Evolutionary conservation across 2,113 vertebrate species (phyloP).

Genomic region (Phalacrocorax carbo): DNA sequence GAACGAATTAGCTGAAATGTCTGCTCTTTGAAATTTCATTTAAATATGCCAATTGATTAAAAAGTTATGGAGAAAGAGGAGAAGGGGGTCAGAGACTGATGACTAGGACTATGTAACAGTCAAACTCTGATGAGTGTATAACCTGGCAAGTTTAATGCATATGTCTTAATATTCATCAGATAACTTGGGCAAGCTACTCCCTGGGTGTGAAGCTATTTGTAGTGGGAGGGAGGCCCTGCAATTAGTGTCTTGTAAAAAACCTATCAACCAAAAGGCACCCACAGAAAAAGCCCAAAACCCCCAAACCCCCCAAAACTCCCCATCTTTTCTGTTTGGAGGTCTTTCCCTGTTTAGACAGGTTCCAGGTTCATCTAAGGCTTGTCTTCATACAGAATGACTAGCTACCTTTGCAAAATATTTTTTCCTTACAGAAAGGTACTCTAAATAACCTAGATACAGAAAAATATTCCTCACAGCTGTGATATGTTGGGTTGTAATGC

Average conservation of each 20-base stretch:
- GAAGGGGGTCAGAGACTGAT: neutral
- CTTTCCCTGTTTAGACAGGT: neutral
- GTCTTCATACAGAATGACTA: neutral
- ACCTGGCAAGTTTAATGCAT: neutral
- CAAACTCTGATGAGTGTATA: neutral
- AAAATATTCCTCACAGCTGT: neutral
- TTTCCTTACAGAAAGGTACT: neutral
- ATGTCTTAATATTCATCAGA: neutral
- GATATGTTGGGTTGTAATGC: neutral
- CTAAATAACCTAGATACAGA: neutral
- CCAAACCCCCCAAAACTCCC: neutral
- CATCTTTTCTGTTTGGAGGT: neutral
- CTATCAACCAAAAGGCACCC: neutral
- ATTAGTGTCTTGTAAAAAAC: neutral
- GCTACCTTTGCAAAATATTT: neutral
- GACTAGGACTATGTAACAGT: neutral
- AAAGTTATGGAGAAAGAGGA: neutral
- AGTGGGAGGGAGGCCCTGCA: neutral
- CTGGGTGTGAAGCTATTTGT: neutral
- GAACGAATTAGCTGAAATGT: neutral
- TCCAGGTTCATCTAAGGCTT: neutral
- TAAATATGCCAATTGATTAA: neutral
- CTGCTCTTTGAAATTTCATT: neutral
- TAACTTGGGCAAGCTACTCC: neutral
- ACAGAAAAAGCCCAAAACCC: neutral